phyloP scores from a whole-genome alignment of 2,113 vertebrate species.

The Heterotis niloticus region DNA sequence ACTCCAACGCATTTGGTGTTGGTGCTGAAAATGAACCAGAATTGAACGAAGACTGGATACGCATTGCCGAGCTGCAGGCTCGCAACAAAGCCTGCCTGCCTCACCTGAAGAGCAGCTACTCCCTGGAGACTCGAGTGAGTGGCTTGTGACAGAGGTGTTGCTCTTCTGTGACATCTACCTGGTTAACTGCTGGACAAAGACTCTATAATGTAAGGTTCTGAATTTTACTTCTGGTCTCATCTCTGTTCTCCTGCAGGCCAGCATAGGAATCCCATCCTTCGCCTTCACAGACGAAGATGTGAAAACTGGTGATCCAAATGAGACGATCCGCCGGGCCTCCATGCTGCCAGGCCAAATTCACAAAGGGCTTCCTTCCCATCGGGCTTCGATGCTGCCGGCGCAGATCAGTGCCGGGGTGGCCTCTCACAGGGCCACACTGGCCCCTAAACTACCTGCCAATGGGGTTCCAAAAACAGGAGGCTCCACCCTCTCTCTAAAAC shows the following conservation, averaged over 20 bases:
- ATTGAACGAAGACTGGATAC: slow-evolving; percentile 75
- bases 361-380: slow-evolving; percentile 48
- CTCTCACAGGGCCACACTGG: slow-evolving; percentile 63
- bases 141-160: too few species aligned
- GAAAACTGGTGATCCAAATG: slow-evolving; percentile 75
- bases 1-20: slow-evolving; percentile 60
- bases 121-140: slow-evolving; percentile 79
- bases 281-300: slow-evolving; percentile 82
- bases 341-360: slow-evolving; percentile 72
- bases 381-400: slow-evolving; percentile 65
- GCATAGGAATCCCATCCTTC: slow-evolving; percentile 44
- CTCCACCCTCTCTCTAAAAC: slow-evolving; percentile 62
- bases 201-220: neutral
- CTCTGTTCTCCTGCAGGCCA: slow-evolving; percentile 54
- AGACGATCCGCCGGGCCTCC: slow-evolving; percentile 81
- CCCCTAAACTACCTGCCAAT: slow-evolving; percentile 39
- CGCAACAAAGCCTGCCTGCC: slow-evolving; percentile 78
- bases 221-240: neutral
- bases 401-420: slow-evolving; percentile 41
- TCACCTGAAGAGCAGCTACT: slow-evolving; percentile 88
- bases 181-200: neutral
- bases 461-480: slow-evolving; percentile 17
- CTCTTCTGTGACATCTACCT: too few species aligned
- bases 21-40: slow-evolving; percentile 83
- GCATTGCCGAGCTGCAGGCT: slow-evolving; percentile 84